Percentiles rank a stretch among this genome's conserved stretches.
phyloP scores from a whole-genome alignment of 2,888 invertebrate species.

The Andrena camellia region DNA sequence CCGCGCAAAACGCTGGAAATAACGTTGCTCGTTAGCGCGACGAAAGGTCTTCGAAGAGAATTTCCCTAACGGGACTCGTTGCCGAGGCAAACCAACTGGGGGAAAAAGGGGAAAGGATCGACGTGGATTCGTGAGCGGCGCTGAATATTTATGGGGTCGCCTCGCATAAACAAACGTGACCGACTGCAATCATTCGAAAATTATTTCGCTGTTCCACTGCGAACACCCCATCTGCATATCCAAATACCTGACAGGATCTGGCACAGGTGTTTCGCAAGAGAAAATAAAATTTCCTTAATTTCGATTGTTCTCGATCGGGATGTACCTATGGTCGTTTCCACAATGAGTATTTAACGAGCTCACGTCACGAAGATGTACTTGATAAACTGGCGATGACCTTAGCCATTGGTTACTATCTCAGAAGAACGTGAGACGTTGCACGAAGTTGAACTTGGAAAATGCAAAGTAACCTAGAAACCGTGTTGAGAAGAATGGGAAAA shows the following conservation, averaged over 20 bases:
- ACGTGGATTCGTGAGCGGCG: background rate
- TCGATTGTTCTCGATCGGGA: background rate
- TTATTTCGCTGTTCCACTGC: constrained; percentile 31
- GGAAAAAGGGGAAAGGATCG: background rate
- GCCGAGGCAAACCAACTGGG: background rate
- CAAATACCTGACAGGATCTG: background rate
- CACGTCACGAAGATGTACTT: too few species aligned
- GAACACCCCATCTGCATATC: constrained; percentile 7
- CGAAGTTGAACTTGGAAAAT: too few species aligned
- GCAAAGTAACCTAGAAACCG: too few species aligned
- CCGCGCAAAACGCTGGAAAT: constrained; percentile 1
- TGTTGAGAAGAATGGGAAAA: too few species aligned
- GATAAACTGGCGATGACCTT: too few species aligned
- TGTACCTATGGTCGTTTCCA: too few species aligned
- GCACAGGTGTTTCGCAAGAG: too few species aligned
- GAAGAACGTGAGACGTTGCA: too few species aligned
- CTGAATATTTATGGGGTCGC: constrained; percentile 41
- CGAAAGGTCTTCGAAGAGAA: constrained; percentile 32
- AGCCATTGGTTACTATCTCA: too few species aligned
- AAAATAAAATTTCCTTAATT: background rate
- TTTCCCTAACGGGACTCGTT: constrained; percentile 39
- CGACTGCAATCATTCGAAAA: constrained; percentile 25
- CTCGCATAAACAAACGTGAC: constrained; percentile 46
- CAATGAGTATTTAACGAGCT: too few species aligned
- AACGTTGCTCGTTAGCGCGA: constrained; percentile 29